A percentile compares a stretch with the other conserved stretches of the same genome.
Conservation (phyloP, 2,888 invertebrate genomes). For the Trissolcus japonicus region DNA sequence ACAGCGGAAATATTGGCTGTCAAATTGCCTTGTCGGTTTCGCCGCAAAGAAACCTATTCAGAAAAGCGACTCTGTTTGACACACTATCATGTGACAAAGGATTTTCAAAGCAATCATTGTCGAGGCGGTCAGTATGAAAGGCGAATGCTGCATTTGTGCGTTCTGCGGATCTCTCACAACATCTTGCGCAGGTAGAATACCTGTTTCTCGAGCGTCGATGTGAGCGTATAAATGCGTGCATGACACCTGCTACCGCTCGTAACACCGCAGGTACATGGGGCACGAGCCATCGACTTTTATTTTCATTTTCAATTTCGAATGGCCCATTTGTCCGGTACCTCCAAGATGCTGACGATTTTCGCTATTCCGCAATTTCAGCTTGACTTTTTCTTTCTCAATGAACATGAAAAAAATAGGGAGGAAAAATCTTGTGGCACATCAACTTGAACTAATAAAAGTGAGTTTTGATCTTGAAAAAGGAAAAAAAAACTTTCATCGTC, state of each 20-base stretch:
- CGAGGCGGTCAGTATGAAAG: slow-evolving; percentile 37
- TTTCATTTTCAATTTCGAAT: slow-evolving; percentile 18
- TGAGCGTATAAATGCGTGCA: slow-evolving; percentile 64
- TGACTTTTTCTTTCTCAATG: not conserved
- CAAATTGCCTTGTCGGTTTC: slow-evolving; percentile 18
- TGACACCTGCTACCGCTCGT: slow-evolving; percentile 70
- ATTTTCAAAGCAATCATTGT: slow-evolving; percentile 44
- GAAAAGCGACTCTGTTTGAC: slow-evolving; percentile 34
- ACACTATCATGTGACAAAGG: slow-evolving; percentile 32
- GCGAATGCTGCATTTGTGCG: slow-evolving; percentile 55
- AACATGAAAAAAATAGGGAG: too few species aligned
- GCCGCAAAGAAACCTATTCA: slow-evolving; percentile 25
- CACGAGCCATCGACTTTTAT: slow-evolving; percentile 64
- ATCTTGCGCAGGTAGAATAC: slow-evolving; percentile 69
- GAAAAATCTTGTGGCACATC: not conserved
- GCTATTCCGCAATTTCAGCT: not conserved
- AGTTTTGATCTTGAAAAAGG: slow-evolving; percentile 9
- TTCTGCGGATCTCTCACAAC: slow-evolving; percentile 63
- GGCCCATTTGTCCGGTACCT: slow-evolving; percentile 33
- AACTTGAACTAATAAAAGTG: slow-evolving; percentile 7
- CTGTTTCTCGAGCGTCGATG: slow-evolving; percentile 60
- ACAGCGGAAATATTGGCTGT: not conserved
- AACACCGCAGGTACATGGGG: slow-evolving; percentile 61
- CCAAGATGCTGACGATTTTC: slow-evolving; percentile 9
- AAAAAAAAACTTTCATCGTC: slow-evolving; percentile 38